Evolutionary conservation across 2,888 invertebrate genomes (phyloP).

Genomic region (Melinaea menophilus): DNA sequence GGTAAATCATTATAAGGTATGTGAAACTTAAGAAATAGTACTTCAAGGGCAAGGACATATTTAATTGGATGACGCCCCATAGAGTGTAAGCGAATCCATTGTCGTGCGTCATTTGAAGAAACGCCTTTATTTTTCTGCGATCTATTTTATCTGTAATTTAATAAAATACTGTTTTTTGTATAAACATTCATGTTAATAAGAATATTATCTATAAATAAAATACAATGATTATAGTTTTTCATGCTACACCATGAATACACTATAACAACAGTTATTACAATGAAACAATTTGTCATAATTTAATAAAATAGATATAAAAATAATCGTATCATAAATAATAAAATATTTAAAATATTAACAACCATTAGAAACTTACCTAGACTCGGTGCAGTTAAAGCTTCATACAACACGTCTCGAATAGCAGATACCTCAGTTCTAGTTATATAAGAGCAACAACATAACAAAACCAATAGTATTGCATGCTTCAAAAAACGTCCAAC

Average conservation of each 20-base stretch:
- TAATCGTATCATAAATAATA: background rate
- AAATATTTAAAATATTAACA: constrained; percentile 12
- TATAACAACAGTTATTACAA: no score
- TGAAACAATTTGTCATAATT: background rate
- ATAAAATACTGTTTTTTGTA: constrained; percentile 28
- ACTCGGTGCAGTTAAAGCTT: constrained; percentile 47
- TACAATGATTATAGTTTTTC: background rate
- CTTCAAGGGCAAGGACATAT: constrained; percentile 62
- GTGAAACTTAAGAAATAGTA: constrained; percentile 49
- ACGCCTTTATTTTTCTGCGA: constrained; percentile 60
- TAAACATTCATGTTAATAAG: background rate
- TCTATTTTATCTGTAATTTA: constrained; percentile 53
- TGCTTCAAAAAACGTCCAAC: constrained; percentile 48
- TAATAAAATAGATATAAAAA: background rate
- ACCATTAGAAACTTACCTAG: constrained; percentile 42
- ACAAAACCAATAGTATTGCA: constrained; percentile 46
- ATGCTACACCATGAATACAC: no score
- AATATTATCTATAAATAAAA: constrained; percentile 9
- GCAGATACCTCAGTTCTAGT: constrained; percentile 47
- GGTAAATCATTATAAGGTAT: constrained; percentile 63
- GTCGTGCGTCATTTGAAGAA: constrained; percentile 57
- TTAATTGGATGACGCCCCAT: constrained; percentile 56
- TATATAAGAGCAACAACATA: constrained; percentile 55
- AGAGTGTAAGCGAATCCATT: constrained; percentile 58
- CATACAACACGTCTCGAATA: constrained; percentile 52